These are phyloP conservation scores for Pelmatolapia mariae DNA, from an alignment of 2,113 vertebrate species.

Conservation along the genomic window DNA sequence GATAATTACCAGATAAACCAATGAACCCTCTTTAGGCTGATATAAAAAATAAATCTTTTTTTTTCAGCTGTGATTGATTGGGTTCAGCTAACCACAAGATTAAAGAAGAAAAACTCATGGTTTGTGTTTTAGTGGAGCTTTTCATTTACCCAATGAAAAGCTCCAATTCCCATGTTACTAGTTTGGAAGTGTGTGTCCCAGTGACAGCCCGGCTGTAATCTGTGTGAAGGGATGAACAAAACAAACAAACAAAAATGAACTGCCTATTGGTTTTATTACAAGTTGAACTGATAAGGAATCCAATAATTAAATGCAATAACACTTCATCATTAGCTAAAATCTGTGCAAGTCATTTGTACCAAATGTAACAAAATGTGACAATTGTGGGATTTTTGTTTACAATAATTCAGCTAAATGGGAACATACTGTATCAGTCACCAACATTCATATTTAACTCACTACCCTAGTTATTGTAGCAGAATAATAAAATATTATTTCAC, in stretches of 20 bases:
- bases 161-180: background rate
- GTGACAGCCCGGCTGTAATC: background rate
- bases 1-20: background rate
- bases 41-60: background rate
- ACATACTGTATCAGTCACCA: background rate
- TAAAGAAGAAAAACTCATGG: background rate
- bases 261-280: background rate
- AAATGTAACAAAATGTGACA: background rate
- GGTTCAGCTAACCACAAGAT: background rate
- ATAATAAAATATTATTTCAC: background rate
- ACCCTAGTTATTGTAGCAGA: background rate
- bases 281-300: background rate
- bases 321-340: background rate
- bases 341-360: background rate
- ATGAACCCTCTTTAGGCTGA: background rate
- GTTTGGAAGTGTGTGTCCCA: background rate
- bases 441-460: background rate
- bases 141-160: background rate
- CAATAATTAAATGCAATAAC: background rate
- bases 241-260: background rate
- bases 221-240: background rate
- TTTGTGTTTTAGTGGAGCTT: background rate
- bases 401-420: background rate
- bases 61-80: background rate
- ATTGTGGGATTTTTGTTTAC: background rate